Conservation (phyloP, 2,888 invertebrate species). For the Orchesellides sinensis region DNA sequence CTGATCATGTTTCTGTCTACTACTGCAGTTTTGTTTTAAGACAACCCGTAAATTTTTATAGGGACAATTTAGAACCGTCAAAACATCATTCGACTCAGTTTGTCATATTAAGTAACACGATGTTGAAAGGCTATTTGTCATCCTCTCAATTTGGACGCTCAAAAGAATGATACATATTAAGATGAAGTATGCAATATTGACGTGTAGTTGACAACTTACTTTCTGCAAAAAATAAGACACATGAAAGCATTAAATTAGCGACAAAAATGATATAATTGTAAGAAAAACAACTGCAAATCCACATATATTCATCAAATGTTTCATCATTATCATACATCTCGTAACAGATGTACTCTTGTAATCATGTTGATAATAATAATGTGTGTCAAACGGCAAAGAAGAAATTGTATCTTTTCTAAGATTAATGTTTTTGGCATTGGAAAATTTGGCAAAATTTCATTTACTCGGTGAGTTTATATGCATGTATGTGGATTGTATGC, state of each 20-base stretch:
- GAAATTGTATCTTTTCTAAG: constrained; percentile 22
- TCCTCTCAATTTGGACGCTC: constrained; percentile 48
- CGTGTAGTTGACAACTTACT: constrained; percentile 62
- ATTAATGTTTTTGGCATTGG: constrained; percentile 63
- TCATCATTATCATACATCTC: constrained; percentile 9
- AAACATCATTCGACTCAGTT: constrained; percentile 23
- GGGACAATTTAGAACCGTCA: background rate
- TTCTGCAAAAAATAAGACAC: constrained; percentile 65
- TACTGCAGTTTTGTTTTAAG: background rate
- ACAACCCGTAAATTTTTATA: background rate
- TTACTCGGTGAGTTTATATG: constrained; percentile 9
- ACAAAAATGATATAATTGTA: constrained; percentile 13
- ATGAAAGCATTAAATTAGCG: constrained; percentile 57
- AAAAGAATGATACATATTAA: constrained; percentile 35
- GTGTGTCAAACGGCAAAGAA: constrained; percentile 10
- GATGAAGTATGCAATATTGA: constrained; percentile 58
- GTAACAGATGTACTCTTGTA: constrained; percentile 6
- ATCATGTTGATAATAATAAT: constrained; percentile 35
- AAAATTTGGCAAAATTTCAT: constrained; percentile 62
- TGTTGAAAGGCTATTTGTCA: constrained; percentile 41
- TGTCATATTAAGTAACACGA: constrained; percentile 45
- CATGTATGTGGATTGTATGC: background rate
- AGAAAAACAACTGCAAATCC: background rate
- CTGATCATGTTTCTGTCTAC: too few relatives aligned
- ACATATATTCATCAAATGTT: background rate